A percentile compares a stretch with the other conserved stretches of the same genome.
These are phyloP conservation scores for Eupsittula cactorum DNA, from an alignment of 2,113 vertebrate species.

Conservation along the genomic window DNA sequence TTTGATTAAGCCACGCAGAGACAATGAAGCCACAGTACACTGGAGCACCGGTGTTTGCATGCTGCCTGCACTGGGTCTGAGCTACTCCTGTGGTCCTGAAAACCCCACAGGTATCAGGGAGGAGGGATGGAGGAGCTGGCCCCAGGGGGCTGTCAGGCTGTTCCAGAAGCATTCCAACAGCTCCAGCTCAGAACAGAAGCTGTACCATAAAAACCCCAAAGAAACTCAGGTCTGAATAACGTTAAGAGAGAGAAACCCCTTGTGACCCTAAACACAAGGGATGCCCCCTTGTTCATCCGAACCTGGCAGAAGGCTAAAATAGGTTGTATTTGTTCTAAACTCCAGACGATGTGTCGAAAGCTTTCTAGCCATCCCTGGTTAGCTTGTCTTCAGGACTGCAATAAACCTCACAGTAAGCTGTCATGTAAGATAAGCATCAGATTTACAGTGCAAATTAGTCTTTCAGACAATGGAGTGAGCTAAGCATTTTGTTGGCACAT, in stretches of 20 bases:
- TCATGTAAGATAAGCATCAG: constrained; percentile 74
- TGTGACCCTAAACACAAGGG: neutral
- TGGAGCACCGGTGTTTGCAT: neutral
- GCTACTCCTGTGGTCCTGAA: neutral
- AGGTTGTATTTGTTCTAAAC: neutral
- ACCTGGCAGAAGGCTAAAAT: neutral
- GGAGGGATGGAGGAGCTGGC: neutral
- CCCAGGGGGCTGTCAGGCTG: neutral
- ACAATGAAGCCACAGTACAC: neutral
- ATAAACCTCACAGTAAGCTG: constrained; percentile 65
- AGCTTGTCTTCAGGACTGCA: constrained; percentile 58
- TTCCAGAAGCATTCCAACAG: neutral
- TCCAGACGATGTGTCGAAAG: neutral
- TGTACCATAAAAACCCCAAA: neutral
- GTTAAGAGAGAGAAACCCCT: neutral
- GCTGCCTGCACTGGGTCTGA: neutral
- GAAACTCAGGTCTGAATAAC: neutral
- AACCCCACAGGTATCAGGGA: neutral
- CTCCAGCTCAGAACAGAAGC: neutral
- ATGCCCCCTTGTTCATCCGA: neutral
- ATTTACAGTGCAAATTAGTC: constrained; percentile 73
- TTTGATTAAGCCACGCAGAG: constrained; percentile 1
- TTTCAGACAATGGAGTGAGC: constrained; percentile 65
- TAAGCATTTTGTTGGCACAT: constrained; percentile 65
- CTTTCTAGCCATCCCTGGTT: constrained; percentile 31